These are phyloP conservation scores for Eurytoma californica DNA, from an alignment of 2,888 invertebrate genomes.

Conservation along the genomic window DNA sequence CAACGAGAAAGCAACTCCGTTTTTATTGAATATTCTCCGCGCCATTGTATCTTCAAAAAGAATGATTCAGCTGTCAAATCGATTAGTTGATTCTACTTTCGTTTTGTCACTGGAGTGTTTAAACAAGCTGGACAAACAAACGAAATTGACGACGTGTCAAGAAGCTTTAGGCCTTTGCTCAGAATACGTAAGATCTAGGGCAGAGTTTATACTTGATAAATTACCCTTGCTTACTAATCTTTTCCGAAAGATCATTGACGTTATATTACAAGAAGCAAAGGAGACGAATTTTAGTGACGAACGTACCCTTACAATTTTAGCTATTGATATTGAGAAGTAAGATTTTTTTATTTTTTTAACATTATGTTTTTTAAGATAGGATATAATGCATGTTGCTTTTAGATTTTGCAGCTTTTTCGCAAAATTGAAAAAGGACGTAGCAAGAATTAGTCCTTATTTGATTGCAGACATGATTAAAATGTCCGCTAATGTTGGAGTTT, in stretches of 20 bases:
- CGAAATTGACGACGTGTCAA: slow-evolving; percentile 59
- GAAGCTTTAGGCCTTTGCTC: slow-evolving; percentile 63
- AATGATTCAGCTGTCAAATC: slow-evolving; percentile 57
- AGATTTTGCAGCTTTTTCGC: slow-evolving; percentile 55
- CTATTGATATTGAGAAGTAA: slow-evolving; percentile 70
- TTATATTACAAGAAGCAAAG: slow-evolving; percentile 62
- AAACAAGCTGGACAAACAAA: slow-evolving; percentile 20
- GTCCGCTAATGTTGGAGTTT: slow-evolving; percentile 61
- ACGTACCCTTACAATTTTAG: slow-evolving; percentile 61
- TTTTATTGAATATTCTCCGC: slow-evolving; percentile 43
- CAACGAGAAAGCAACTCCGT: slow-evolving; percentile 33
- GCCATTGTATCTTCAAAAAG: slow-evolving; percentile 48
- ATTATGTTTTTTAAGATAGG: slow-evolving; percentile 6
- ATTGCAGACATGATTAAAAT: slow-evolving; percentile 68
- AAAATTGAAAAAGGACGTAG: slow-evolving; percentile 68
- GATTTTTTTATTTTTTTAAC: slow-evolving; percentile 40
- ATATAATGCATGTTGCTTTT: slow-evolving; percentile 29
- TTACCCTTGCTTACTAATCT: slow-evolving; percentile 64
- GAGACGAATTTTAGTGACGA: slow-evolving; percentile 56
- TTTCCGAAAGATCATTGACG: slow-evolving; percentile 62
- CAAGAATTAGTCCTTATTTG: slow-evolving; percentile 66
- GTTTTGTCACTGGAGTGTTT: slow-evolving; percentile 60
- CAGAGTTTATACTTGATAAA: slow-evolving; percentile 63
- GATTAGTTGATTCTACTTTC: slow-evolving; percentile 64
- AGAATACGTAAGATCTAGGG: slow-evolving; percentile 63